Percentiles rank a stretch among this genome's conserved stretches.
These are phyloP conservation scores for Epistrophe grossulariae DNA, from an alignment of 2,888 invertebrate species.

Conservation along the genomic window DNA sequence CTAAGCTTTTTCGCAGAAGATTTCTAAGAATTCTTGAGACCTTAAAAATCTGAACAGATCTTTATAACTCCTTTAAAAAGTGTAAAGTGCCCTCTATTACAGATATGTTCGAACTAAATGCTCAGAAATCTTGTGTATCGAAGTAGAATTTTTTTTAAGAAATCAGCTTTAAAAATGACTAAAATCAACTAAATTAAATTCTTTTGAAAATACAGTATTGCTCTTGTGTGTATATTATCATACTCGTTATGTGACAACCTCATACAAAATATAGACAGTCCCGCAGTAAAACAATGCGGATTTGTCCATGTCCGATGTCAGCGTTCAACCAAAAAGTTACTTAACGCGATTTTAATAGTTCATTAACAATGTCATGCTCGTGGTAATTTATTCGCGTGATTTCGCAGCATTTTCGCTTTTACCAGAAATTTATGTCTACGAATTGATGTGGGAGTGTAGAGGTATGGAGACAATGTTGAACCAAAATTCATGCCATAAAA, in stretches of 20 bases:
- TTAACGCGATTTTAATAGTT: conserved; percentile 75
- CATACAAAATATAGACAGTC: neutral
- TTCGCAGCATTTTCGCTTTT: conserved; percentile 75
- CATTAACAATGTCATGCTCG: conserved; percentile 75
- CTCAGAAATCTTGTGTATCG: no score
- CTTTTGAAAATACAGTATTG: no score
- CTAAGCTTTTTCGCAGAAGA: no score
- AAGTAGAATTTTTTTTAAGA: no score
- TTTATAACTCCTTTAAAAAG: no score
- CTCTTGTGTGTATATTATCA: no score
- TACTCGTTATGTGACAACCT: neutral
- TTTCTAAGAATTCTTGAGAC: no score
- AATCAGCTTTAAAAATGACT: no score
- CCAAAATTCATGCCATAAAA: conserved; percentile 59
- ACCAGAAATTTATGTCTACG: conserved; percentile 65
- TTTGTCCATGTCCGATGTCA: conserved; percentile 53
- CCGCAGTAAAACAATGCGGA: conserved; percentile 15
- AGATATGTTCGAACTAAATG: no score
- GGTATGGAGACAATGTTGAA: conserved; percentile 6
- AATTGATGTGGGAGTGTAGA: conserved; percentile 26
- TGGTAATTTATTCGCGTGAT: conserved; percentile 74
- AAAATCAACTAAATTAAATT: no score
- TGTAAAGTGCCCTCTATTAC: no score
- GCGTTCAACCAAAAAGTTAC: conserved; percentile 58
- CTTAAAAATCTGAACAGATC: no score